Conservation (phyloP, 64 coral and sea anemone species). For the Anthopleura sola region DNA sequence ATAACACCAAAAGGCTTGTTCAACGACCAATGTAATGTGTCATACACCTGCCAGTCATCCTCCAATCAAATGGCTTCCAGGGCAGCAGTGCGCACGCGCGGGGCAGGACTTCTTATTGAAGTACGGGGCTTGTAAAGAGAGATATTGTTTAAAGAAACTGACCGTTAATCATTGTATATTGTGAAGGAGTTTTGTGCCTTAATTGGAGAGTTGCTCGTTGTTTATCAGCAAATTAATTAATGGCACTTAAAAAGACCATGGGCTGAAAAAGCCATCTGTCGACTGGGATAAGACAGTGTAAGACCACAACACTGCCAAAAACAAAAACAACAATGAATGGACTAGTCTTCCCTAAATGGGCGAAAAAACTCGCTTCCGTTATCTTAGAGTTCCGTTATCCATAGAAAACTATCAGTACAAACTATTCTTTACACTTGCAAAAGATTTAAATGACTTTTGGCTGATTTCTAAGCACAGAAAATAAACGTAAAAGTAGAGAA, state of each 20-base stretch:
- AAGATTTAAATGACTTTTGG: background rate
- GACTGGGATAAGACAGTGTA: background rate
- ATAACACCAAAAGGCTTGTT: slow-evolving; percentile 56
- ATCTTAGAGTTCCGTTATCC: background rate
- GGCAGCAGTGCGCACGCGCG: slow-evolving; percentile 58
- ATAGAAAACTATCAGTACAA: background rate
- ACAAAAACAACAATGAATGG: background rate
- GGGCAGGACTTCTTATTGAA: slow-evolving; percentile 18
- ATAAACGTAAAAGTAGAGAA: background rate
- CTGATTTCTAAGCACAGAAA: background rate
- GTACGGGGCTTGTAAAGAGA: slow-evolving; percentile 80
- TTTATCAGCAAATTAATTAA: slow-evolving; percentile 27
- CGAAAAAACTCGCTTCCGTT: slow-evolving; percentile 9
- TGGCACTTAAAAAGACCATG: background rate
- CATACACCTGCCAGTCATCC: slow-evolving; percentile 81
- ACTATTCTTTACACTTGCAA: background rate
- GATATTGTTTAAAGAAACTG: slow-evolving; percentile 96
- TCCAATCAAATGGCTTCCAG: slow-evolving; percentile 77
- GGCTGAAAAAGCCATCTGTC: slow-evolving; percentile 13
- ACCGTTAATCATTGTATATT: slow-evolving; percentile 89
- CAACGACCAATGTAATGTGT: slow-evolving; percentile 76
- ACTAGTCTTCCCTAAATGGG: background rate
- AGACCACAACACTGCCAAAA: background rate
- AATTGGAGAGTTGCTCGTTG: slow-evolving; percentile 89
- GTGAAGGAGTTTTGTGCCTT: slow-evolving; percentile 82